These are phyloP conservation scores for Thunnus maccoyii DNA, from an alignment of 2,113 vertebrate species.

Conservation along the genomic window DNA sequence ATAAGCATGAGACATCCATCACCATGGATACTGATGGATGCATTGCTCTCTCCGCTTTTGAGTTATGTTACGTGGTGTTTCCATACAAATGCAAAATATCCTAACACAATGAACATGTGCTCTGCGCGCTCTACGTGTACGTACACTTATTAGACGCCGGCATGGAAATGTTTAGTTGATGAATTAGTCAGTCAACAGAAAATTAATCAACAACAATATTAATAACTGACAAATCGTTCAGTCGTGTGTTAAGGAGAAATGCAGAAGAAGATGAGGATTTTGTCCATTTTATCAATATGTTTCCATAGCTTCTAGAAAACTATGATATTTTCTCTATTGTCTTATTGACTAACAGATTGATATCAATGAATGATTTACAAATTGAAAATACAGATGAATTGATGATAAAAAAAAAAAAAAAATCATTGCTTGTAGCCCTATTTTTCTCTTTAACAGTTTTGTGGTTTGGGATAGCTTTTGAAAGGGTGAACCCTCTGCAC, in stretches of 20 bases:
- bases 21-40: conserved; percentile 39
- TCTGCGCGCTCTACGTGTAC: neutral
- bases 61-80: conserved; percentile 22
- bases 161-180: neutral
- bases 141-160: neutral
- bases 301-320: too few relatives aligned
- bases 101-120: conserved; percentile 5
- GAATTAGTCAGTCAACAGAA: neutral
- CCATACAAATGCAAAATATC: conserved; percentile 20
- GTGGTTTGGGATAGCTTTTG: neutral
- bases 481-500: neutral
- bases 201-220: neutral
- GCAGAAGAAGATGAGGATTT: neutral
- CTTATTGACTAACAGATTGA: too few relatives aligned
- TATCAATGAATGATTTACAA: neutral
- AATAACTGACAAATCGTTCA: neutral
- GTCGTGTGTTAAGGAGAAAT: neutral
- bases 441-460: neutral
- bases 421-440: neutral
- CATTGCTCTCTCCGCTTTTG: conserved; percentile 33
- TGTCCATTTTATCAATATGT: too few relatives aligned
- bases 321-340: too few relatives aligned
- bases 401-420: neutral
- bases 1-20: conserved; percentile 28
- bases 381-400: neutral